Conservation (phyloP, 2,888 invertebrate species). For the Hypomecis atomaria region DNA sequence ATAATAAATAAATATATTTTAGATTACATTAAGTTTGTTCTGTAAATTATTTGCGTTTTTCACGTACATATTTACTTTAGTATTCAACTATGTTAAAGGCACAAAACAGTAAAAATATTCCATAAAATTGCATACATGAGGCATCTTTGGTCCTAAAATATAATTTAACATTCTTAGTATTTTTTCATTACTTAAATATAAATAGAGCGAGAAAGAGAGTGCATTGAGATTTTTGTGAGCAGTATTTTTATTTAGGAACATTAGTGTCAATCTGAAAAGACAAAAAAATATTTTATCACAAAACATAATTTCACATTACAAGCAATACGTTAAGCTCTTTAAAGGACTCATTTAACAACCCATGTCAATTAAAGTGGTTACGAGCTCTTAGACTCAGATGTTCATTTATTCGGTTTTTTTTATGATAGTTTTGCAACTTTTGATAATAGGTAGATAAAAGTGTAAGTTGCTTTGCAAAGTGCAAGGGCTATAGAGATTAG, state of each 20-base stretch:
- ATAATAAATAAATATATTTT: too few species aligned
- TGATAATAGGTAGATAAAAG: too few species aligned
- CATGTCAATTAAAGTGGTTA: too few species aligned
- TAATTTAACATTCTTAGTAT: not conserved
- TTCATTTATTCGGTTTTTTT: too few species aligned
- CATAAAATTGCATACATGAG: constrained; percentile 12
- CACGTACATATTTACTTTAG: too few species aligned
- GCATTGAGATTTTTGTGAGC: not conserved
- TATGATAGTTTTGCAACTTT: too few species aligned
- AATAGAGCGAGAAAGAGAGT: constrained; percentile 1
- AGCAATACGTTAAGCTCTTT: not conserved
- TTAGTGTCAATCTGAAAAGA: constrained; percentile 4
- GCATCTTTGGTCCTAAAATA: constrained; percentile 17
- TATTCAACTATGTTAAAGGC: constrained; percentile 28
- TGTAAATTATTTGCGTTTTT: too few species aligned
- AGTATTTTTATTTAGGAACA: not conserved
- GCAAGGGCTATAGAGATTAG: too few species aligned
- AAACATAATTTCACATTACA: not conserved
- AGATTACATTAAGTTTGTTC: too few species aligned
- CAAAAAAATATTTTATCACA: not conserved
- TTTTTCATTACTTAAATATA: not conserved
- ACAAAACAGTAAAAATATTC: constrained; percentile 2
- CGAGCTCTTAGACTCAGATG: too few species aligned
- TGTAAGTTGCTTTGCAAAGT: too few species aligned
- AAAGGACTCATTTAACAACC: not conserved